phyloP scores from a whole-genome alignment of 2,888 invertebrate species.

The Patella pellucida region DNA sequence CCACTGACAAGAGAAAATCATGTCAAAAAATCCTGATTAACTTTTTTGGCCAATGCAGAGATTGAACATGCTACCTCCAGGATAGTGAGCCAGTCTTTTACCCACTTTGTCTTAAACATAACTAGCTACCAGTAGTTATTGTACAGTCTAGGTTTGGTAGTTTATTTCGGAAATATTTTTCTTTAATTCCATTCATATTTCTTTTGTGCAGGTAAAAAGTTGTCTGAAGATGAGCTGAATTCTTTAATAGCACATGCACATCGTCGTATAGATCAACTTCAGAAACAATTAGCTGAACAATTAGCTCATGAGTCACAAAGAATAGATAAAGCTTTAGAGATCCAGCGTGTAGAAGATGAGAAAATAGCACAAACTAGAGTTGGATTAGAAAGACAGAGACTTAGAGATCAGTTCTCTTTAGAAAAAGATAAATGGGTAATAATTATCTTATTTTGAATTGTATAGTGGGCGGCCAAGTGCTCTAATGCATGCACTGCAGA shows the following conservation, averaged over 20 bases:
- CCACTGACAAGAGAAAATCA: too few species aligned
- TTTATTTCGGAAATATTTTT: too few species aligned
- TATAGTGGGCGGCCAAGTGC: too few species aligned
- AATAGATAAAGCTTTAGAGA: conserved; percentile 78
- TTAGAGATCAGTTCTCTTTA: conserved; percentile 78
- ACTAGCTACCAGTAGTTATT: too few species aligned
- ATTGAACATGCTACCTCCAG: too few species aligned
- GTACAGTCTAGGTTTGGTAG: too few species aligned
- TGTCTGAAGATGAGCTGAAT: conserved; percentile 80
- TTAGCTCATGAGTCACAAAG: conserved; percentile 75
- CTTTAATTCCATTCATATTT: too few species aligned
- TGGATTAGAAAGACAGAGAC: conserved; percentile 80
- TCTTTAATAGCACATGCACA: conserved; percentile 85
- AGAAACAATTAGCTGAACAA: conserved; percentile 82
- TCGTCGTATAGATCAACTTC: conserved; percentile 81
- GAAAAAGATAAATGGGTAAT: conserved; percentile 77
- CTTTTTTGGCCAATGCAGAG: too few species aligned
- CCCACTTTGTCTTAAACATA: too few species aligned
- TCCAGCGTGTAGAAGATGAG: conserved; percentile 76
- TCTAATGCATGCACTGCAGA: too few species aligned
- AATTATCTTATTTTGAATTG: background rate
- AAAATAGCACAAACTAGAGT: conserved; percentile 74
- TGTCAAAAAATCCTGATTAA: too few species aligned
- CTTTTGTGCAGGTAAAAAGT: conserved; percentile 66
- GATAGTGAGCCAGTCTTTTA: too few species aligned